Evolutionary conservation across 2,888 invertebrate genomes (phyloP), one percentile per base, ranked within the genome.

Genomic region (Drosophila percnosoma): DNA sequence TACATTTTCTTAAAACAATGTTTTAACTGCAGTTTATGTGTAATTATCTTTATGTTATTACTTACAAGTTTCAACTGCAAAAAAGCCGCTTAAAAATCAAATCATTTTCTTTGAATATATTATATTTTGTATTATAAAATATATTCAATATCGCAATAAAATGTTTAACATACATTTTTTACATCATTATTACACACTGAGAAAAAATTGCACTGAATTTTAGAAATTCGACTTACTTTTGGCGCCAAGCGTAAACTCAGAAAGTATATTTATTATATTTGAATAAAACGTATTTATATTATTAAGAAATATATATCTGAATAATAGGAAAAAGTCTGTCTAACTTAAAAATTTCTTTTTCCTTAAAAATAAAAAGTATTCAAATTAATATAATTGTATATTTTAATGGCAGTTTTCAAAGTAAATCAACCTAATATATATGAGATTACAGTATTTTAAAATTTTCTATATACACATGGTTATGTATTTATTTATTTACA

Each of bases 1-100:
- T 59, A 24, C 48, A 57, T 13, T 64, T 33, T 52, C n/a, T 42
- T 34, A 40, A 53, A 48, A 48, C 15, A 64, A 18, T 49, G 40
- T 33, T 34, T 34, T 54, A 27, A n/a, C 6, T 54, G 36, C n/a
- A 15, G 8, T 21, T 31, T 31, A 55, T 11, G 36, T 36, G 34
- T 36, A 29, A 29, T 10, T 15, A 29, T 36, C 4, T n/a, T 24
- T 21, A 24, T 38, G 1, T 11, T 33, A 10, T 33, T 33, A 33
- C 10, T 33, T 33, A 10, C 27, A 11, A 51, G 49, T 51, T 51
- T n/a, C 49, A 51, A 18, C 29, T 27, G 18, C 10, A 18, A 24
- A 18, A 21, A 15, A 15, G 10, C n/a, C 10, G 4, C n/a, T 40
- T n/a, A n/a, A 4, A 40, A 40, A 40, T 0, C 8, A 0, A 3